These are phyloP conservation scores for Eristalinus aeneus DNA, from an alignment of 2,888 invertebrate genomes.

Conservation along the genomic window DNA sequence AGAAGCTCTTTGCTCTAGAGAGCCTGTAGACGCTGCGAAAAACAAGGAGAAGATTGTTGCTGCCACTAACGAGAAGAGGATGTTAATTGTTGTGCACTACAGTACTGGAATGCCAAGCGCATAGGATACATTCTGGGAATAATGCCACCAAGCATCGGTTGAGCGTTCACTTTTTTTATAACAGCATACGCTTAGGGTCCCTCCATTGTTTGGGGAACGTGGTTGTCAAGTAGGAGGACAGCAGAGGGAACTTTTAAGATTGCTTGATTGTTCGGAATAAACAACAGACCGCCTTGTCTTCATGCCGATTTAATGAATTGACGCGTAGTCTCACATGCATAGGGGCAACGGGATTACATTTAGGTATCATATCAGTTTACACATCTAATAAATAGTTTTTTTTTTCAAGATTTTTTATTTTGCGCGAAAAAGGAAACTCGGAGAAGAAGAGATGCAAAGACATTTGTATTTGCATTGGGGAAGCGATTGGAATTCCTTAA, in stretches of 20 bases:
- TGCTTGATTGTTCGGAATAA: constrained; percentile 69
- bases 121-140: constrained; percentile 60
- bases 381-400: constrained; percentile 54
- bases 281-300: constrained; percentile 71
- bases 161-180: not conserved
- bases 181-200: constrained; percentile 29
- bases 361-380: constrained; percentile 68
- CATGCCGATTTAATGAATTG: constrained; percentile 69
- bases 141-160: constrained; percentile 42
- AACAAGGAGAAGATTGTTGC: constrained; percentile 64
- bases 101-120: constrained; percentile 56
- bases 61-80: constrained; percentile 67
- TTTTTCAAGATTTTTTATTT: not conserved
- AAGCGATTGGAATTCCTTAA: not conserved
- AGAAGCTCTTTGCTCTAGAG: constrained; percentile 42
- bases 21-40: constrained; percentile 34
- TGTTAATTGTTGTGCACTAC: constrained; percentile 66
- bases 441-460: not conserved
- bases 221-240: constrained; percentile 61
- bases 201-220: constrained; percentile 21
- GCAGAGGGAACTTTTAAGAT: constrained; percentile 64
- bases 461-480: constrained; percentile 10
- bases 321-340: constrained; percentile 61
- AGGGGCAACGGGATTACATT: constrained; percentile 63
- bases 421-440: not conserved